Base-by-base conservation (phyloP, 2,797 vertebrate genomes). In the Chanos chanos region DNA sequence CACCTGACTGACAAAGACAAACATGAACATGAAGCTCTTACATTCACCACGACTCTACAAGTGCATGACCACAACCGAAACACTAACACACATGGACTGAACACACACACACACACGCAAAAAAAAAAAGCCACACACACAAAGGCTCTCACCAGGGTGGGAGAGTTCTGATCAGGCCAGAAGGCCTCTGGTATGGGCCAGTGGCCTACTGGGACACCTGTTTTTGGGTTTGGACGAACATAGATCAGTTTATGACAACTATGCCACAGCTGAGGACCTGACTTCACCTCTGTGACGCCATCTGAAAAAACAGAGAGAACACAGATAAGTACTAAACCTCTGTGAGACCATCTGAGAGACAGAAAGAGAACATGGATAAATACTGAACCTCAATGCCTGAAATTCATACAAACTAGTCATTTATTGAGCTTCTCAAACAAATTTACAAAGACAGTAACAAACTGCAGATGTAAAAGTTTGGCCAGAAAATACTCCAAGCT, bases 181-280 rank as follows among this genome's bases (percentile, higher is more conserved):
- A 98, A 99, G 67, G 94, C 95, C 78, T 99, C 96, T 9, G 96
- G 96, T 69, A 99, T 93, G 75, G 96, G 96, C 96, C 96, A 99
- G 7, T 99, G 96, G 30, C 96, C 96, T 51, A 98, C 90, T 63
- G 96, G 94, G 79, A 99, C 93, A 2, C 96, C 96, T 0, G 94
- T 96, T 86, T 97, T 98, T 62, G 94, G 94, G 82, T 98, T 98
- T 5, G 96, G 94, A 21, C 96, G 86, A 34, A 99, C 95, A n/a
- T 98, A 99, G 85, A 99, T 98, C 72, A 99, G 92, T 68, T 96
- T 98, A 86, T 97, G 96, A 85, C 95, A 97, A 61, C 93, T 97
- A 84, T 98, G 92, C 96, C 96, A 99, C 0, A 89, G 86, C 72
- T 94, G 94, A 53, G 84, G 78, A 81, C 85, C 91, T 22, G 90